phyloP scores from a whole-genome alignment of 1,140 invertebrate species.

The Leptopilina clavipes region DNA sequence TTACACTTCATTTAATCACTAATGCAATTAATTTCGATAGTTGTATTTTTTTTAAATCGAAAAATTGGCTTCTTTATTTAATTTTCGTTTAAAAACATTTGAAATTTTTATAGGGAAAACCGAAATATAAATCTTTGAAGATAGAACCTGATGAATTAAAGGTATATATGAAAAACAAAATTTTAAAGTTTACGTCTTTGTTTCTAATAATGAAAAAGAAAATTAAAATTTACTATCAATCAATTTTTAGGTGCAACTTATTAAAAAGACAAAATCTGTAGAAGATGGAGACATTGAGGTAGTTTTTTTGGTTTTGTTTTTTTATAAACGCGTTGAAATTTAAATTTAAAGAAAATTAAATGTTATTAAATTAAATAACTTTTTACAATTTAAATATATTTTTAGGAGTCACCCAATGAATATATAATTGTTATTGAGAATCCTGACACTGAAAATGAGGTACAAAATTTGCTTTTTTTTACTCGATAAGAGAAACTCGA shows the following conservation, averaged over 20 bases:
- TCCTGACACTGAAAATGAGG: slow-evolving; percentile 19
- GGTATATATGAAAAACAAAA: neutral
- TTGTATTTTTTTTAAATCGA: neutral
- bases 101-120: slow-evolving; percentile 22
- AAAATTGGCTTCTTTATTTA: neutral
- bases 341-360: neutral
- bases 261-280: slow-evolving; percentile 15
- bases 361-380: neutral
- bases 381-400: neutral
- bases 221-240: too few species aligned
- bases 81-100: neutral
- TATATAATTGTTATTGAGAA: slow-evolving; percentile 50
- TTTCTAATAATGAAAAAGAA: too few species aligned
- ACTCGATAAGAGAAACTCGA: neutral
- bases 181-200: too few species aligned
- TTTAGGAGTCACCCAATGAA: slow-evolving; percentile 14
- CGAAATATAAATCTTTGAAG: neutral
- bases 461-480: neutral
- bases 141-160: slow-evolving; percentile 28
- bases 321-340: neutral
- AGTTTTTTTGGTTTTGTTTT: neutral
- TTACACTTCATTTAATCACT: neutral
- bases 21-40: neutral
- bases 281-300: slow-evolving; percentile 23
- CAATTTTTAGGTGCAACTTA: slow-evolving; percentile 29